Evolutionary conservation across 2,888 invertebrate genomes (phyloP), one percentile per base, ranked within the genome.

Genomic region (Sphinx pinastri): DNA sequence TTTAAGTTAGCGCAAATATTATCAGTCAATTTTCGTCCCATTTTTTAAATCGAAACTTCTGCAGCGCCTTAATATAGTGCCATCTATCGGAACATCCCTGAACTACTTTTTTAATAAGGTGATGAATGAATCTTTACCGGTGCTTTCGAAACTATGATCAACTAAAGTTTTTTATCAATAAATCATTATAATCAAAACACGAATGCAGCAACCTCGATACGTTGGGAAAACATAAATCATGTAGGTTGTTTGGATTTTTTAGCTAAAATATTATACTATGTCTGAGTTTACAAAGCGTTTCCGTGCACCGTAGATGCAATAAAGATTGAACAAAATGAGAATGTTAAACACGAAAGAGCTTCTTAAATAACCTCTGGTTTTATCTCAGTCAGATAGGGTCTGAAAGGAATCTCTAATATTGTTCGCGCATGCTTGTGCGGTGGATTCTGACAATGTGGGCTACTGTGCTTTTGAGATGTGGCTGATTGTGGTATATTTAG

Each of bases 101-200:
- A n/a, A n/a, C n/a, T n/a, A n/a, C n/a, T 25, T 25, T 25, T 25
- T 25, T 25, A 25, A 25, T 25, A 38, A 38, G 2, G 38, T 38
- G 8, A 14, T 6, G 16, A 54, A 16, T 54, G 16, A 52, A 52
- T 52, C 2, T 52, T 14, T 14, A 52, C 54, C n/a, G 47, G 16
- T 16, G 60, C 16, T 60, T 45, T 45, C 47, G 16, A 12, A 45
- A 11, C 16, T n/a, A 16, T 25, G 16, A 60, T 38, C 1, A 60
- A 47, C 16, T n/a, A 47, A 47, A 60, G 47, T 60, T 60, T 57
- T 60, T 6, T 11, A 11, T 11, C 38, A 47, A 60, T 60, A 47
- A 47, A 47, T 60, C 47, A 69, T 14, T 47, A 71, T 66, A 71
- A 60, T 45, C 47, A 60, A 16, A 60, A 60, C 60, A 60, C n/a